phyloP scores from a whole-genome alignment of 1,140 invertebrate species.

The Neoseiulus cucumeris region DNA sequence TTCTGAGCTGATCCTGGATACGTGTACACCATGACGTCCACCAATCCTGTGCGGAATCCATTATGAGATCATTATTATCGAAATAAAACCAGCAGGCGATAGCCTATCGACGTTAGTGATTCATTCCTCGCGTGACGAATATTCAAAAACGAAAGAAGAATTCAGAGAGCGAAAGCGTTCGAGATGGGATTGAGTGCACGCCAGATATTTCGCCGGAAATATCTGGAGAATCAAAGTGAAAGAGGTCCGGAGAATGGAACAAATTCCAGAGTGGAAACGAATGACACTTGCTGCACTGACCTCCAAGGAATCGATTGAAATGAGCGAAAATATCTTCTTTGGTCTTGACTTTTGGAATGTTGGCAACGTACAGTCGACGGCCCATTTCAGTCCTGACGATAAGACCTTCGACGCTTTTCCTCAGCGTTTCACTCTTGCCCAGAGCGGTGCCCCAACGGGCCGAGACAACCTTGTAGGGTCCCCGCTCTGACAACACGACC shows the following conservation, averaged over 20 bases:
- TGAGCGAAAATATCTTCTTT: not conserved
- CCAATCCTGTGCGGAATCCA: too few relatives aligned
- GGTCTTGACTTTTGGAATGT: not conserved
- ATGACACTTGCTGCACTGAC: not conserved
- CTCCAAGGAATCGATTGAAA: not conserved
- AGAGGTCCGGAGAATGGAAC: too few relatives aligned
- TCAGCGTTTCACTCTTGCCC: not conserved
- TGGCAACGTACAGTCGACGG: slow-evolving; percentile 2
- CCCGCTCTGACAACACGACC: not conserved
- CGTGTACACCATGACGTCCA: not conserved
- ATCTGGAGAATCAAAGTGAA: too few relatives aligned
- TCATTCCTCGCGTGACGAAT: too few relatives aligned
- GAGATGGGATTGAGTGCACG: too few relatives aligned
- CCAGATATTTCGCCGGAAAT: too few relatives aligned
- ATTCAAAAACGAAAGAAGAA: too few relatives aligned
- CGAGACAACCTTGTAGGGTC: not conserved
- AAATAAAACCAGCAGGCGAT: too few relatives aligned
- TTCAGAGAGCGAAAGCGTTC: too few relatives aligned
- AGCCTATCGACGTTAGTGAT: too few relatives aligned
- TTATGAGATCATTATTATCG: too few relatives aligned
- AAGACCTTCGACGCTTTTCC: not conserved
- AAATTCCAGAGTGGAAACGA: too few relatives aligned
- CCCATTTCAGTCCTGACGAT: slow-evolving; percentile 5
- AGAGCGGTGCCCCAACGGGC: not conserved
- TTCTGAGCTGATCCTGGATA: not conserved